Conservation (phyloP, 2,888 invertebrate species). For the Bugulina stolonifera region DNA sequence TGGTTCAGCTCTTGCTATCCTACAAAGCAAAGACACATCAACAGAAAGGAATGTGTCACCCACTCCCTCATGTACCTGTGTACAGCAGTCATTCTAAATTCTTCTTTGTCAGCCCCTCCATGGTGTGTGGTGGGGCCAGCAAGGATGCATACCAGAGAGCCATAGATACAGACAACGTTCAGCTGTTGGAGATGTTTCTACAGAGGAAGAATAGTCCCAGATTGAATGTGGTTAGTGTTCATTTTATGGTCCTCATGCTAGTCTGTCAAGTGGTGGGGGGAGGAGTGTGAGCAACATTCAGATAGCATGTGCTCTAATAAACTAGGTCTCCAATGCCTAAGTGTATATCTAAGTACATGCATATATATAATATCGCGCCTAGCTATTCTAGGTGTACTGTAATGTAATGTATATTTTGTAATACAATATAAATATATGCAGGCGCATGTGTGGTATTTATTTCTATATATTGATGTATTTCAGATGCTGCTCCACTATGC, state of each 20-base stretch:
- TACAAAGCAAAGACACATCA: conserved; percentile 2
- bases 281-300: no score
- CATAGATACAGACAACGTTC: neutral
- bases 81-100: conserved; percentile 17
- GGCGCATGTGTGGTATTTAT: no score
- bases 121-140: conserved; percentile 8
- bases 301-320: no score
- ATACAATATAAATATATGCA: no score
- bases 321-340: no score
- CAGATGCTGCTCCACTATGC: conserved; percentile 19
- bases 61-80: conserved; percentile 6
- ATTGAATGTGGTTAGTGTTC: conserved; percentile 15
- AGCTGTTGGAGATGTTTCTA: neutral
- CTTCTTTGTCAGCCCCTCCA: conserved; percentile 20
- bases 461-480: no score
- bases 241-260: no score
- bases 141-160: conserved; percentile 15
- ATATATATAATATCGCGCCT: no score
- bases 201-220: conserved; percentile 5
- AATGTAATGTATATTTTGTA: no score
- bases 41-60: conserved; percentile 9
- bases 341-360: no score
- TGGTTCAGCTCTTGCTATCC: neutral
- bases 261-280: no score
- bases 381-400: no score